Base-by-base conservation (phyloP, 1,140 invertebrate species). In the Drosophila rufa region DNA sequence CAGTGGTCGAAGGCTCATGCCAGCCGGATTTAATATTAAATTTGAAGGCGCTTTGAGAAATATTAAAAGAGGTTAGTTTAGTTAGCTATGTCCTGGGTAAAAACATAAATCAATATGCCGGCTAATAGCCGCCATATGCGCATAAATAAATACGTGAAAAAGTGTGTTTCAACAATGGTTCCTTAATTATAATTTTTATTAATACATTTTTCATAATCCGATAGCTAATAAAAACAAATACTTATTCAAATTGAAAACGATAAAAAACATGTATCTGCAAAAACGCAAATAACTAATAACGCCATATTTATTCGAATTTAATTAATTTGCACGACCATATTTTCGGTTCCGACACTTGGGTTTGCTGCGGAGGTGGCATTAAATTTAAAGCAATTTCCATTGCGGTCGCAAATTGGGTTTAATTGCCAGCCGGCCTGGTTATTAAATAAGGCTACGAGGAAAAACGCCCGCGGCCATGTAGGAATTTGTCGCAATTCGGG, bases 281-380 rank as follows among this genome's bases (percentile, higher is more conserved):
- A 51, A 76, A 73, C 7, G 19, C 17, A 50, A 65, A 80, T 87
- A 78, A 87, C 89, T 80, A 89, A 78, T 80, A 89, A 80, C 76
- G 67, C 48, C 70, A 43, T 71, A 50, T 66, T 61, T 89, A 70
- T 80, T 73, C 65, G 60, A 77, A 75, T 80, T 89, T 89, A 87
- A 87, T 87, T 87, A 87, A 89, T 89, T 82, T 80, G 60, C 33
- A 19, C 59, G 66, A 76, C 85, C 79, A 76, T 86, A 68, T 74
- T 77, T 70, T 36, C 50, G 22, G 45, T 15, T 50, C 42, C 55
- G 57, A 56, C 43, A 36, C 22, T 12, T 48, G 27, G 42, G 33
- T 46, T 55, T 69, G 22, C 9, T 22, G 47, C 33, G 40, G 36
- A 66, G 48, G 30, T 22, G 33, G 43, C 22, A 53, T 45, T 68